Evolutionary conservation across 2,888 invertebrate species (phyloP), one percentile per base, ranked within the genome.

Genomic region (Drymonia ruficornis): DNA sequence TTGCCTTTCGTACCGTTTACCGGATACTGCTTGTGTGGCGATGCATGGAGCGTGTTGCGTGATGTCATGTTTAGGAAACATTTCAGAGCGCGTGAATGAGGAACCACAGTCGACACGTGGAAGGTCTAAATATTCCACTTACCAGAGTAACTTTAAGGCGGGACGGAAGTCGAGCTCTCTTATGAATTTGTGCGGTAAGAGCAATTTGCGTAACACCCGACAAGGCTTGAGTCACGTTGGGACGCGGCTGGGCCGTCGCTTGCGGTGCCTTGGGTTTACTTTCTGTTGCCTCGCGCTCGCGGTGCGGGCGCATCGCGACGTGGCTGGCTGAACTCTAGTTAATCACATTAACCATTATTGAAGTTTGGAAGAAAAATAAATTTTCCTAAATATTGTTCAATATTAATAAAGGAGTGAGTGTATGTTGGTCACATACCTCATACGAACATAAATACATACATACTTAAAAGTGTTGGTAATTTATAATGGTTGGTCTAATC

Each of bases 131-230:
- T 96, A 95, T 94, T 94, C 95, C 91, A 95, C 95, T 94, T 96
- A 95, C 95, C 96, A 96, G 95, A 91, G 83, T 93, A 96, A 96
- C 96, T 96, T 97, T 95, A 96, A 96, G 95, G 94, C 92, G 82
- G 94, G 94, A 86, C 96, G 97, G 95, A 97, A 97, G 94, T 97
- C 97, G 94, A 97, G 96, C 96, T 97, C 97, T 92, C 96, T 97
- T 94, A 97, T 97, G 97, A 97, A 97, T 95, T 95, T 97, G 95
- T 97, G 97, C 95, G 97, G 97, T 97, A 97, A 97, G 97, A 95
- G 85, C 80, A 74, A 78, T 86, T 85, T 84, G 77, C 74, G 74
- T 80, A 79, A 72, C 83, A 83, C 81, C 76, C 80, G 83, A 80
- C 60, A 80, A 76, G 76, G 87, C 87, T 88, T 87, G 76, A 78